These are phyloP conservation scores for Lophotriccus pileatus DNA, from an alignment of 2,797 vertebrate genomes.

Conservation along the genomic window DNA sequence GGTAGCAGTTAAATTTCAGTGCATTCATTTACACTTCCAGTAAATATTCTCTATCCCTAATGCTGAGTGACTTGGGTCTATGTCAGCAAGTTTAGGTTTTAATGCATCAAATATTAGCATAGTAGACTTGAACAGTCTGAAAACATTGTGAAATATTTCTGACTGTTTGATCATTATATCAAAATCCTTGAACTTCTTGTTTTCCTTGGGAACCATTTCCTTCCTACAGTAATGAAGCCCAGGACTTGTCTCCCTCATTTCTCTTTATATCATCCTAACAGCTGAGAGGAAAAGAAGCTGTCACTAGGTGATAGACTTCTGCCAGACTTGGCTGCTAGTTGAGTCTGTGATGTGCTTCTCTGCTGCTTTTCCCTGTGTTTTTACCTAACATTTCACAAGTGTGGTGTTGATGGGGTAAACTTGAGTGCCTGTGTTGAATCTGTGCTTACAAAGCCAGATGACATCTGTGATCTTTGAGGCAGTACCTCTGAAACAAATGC, in stretches of 20 bases:
- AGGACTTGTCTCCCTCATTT: neutral
- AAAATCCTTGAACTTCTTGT: neutral
- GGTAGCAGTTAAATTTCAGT: neutral
- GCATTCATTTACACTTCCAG: neutral
- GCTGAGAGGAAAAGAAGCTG: slow-evolving; percentile 11
- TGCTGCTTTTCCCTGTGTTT: neutral
- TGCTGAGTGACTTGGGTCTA: neutral
- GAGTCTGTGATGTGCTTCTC: neutral
- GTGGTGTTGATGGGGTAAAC: neutral
- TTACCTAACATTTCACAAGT: neutral
- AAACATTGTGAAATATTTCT: neutral
- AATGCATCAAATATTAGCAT: neutral
- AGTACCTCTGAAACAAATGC: neutral
- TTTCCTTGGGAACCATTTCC: neutral
- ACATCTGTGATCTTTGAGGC: neutral
- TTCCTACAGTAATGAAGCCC: neutral
- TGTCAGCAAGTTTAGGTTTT: neutral
- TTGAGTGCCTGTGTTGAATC: neutral
- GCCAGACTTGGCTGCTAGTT: slow-evolving; percentile 6
- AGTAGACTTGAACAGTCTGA: neutral
- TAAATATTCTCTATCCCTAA: neutral
- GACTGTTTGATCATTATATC: neutral
- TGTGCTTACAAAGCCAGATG: neutral
- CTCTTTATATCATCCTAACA: neutral
- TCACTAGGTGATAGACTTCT: slow-evolving; percentile 41